phyloP scores from a whole-genome alignment of 2,797 vertebrate species.

The Rhodeus uyekii region DNA sequence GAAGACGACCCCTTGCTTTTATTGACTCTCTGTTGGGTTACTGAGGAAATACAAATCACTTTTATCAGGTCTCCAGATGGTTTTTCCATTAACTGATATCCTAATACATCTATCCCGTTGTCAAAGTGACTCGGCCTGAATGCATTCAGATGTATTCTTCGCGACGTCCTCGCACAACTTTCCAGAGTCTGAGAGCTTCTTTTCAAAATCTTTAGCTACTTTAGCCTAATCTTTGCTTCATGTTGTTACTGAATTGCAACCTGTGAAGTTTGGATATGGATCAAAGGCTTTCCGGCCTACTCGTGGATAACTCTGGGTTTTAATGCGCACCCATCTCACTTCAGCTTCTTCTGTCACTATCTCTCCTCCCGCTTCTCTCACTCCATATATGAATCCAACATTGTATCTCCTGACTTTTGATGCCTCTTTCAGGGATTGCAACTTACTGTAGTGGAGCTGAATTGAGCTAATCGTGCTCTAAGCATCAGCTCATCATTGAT shows the following conservation, averaged over 20 bases:
- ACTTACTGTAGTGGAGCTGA: conserved; percentile 22
- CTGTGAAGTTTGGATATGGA: conserved; percentile 53
- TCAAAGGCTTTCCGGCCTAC: conserved; percentile 67
- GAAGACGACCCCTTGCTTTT: conserved; percentile 50
- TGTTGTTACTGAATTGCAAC: conserved; percentile 5
- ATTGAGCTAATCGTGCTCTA: conserved; percentile 55
- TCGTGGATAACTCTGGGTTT: conserved; percentile 70
- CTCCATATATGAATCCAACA: neutral
- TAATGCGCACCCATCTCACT: conserved; percentile 54
- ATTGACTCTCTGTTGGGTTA: conserved; percentile 60
- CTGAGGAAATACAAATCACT: conserved; percentile 61
- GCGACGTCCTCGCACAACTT: neutral
- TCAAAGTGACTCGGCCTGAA: conserved; percentile 54
- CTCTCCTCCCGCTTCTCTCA: neutral
- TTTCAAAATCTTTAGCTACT: conserved; percentile 54
- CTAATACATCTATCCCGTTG: conserved; percentile 20
- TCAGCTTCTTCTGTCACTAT: conserved; percentile 12
- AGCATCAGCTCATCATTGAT: conserved; percentile 28
- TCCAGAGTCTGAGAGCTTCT: conserved; percentile 35
- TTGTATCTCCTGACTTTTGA: conserved; percentile 36
- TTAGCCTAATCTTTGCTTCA: conserved; percentile 36
- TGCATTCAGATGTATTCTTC: conserved; percentile 55
- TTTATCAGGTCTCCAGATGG: conserved; percentile 64
- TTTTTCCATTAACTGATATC: conserved; percentile 58
- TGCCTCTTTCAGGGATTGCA: conserved; percentile 42